Base-by-base conservation (phyloP, 2,113 vertebrate genomes). In the Empidonax alnorum region DNA sequence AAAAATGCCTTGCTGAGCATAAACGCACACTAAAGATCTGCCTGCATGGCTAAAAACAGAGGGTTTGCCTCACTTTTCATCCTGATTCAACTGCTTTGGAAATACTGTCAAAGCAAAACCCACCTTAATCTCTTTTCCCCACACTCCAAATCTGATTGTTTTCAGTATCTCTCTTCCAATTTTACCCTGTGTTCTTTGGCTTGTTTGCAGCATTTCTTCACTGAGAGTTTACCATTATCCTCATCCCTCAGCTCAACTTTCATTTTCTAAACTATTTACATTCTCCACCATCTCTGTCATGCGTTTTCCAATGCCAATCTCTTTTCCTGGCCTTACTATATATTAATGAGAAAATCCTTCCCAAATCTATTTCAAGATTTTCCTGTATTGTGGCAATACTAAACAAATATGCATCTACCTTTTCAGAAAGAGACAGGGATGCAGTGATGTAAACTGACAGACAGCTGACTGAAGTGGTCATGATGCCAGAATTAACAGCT, bases 181-280 rank as follows among this genome's bases (percentile, higher is more conserved):
- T 55, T 78, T 18, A 88, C 35, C 35, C 46, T 19, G 4, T 2
- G 12, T 87, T 87, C 49, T 78, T 41, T 27, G 41, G 85, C 59
- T 68, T 81, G 52, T 84, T 62, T 82, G 74, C 92, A 85, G 47
- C 18, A 39, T 1, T 2, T 46, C 93, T 77, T 93, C 79, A 25
- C 33, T 74, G 65, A 66, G 63, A 67, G 24, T 75, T 92, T 69
- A 49, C 25, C 22, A 56, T 25, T 39, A 7, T 9, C 18, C 37
- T 25, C 66, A 65, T 14, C 31, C 42, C 86, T 77, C 84, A 65
- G 67, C 61, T 61, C 66, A 73, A 82, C 87, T 77, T 93, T 37
- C 39, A 19, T 92, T 95, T 95, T 93, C 90, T 93, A 11, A 84
- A 86, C 85, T 73, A 69, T 55, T 87, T 63, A 33, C 76, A 82